A percentile compares a stretch with the other conserved stretches of the same genome.
These are phyloP conservation scores for Auanema freiburgensis DNA, from an alignment of 2,888 invertebrate genomes.

Conservation along the genomic window DNA sequence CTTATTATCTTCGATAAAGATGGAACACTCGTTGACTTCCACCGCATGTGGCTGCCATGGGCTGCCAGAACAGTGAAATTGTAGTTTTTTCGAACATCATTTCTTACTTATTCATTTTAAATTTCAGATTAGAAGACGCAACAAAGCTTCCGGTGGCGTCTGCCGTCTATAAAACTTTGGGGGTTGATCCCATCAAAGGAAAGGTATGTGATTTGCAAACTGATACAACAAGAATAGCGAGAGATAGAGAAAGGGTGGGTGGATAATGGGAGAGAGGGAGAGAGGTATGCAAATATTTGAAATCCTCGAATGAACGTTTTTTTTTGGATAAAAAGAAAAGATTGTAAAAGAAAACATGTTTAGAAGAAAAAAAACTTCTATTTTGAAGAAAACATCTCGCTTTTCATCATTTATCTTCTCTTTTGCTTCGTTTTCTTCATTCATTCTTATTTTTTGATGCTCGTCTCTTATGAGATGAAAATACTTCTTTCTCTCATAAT, in stretches of 20 bases:
- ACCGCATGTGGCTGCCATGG: slow-evolving; percentile 68
- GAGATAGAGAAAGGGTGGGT: too few relatives aligned
- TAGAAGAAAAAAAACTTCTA: slow-evolving; percentile 3
- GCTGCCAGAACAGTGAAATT: slow-evolving; percentile 62
- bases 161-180: slow-evolving; percentile 65
- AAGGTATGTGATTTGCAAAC: slow-evolving; percentile 30
- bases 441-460: not conserved
- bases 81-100: slow-evolving; percentile 22
- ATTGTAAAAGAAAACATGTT: slow-evolving; percentile 2
- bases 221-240: not conserved
- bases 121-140: slow-evolving; percentile 63
- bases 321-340: slow-evolving; percentile 1
- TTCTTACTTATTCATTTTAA: not conserved
- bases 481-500: too few relatives aligned
- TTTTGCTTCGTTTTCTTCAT: not conserved
- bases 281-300: not conserved
- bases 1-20: slow-evolving; percentile 68
- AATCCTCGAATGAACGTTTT: not conserved
- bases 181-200: slow-evolving; percentile 63
- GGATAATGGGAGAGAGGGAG: too few relatives aligned
- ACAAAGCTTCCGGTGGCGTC: slow-evolving; percentile 64
- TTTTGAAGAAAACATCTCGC: not conserved
- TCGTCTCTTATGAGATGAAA: not conserved
- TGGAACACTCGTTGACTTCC: slow-evolving; percentile 68
- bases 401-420: not conserved